A percentile compares a stretch with the other conserved stretches of the same genome.
Conservation (phyloP, 2,888 invertebrate genomes). For the Lycocerus yunnanus region DNA sequence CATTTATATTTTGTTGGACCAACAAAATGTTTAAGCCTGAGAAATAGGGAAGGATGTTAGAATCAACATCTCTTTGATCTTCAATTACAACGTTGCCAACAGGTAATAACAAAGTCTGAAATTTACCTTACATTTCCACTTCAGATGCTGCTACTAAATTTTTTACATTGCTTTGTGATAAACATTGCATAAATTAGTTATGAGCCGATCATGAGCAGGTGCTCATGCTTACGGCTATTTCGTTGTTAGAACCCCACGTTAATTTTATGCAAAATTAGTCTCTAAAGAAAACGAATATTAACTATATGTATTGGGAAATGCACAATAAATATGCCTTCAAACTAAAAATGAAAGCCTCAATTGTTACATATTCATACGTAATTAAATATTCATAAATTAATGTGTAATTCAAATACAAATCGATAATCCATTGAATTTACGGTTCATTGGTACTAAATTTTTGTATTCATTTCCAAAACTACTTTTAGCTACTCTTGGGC, state of each 20-base stretch:
- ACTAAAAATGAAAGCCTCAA: background rate
- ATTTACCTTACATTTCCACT: slow-evolving; percentile 22
- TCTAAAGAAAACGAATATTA: background rate
- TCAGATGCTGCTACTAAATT: slow-evolving; percentile 22
- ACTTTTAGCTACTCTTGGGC: background rate
- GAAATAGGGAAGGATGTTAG: slow-evolving; percentile 8
- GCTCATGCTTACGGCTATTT: slow-evolving; percentile 24
- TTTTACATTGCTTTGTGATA: slow-evolving; percentile 30
- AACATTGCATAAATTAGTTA: slow-evolving; percentile 33
- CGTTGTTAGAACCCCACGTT: background rate
- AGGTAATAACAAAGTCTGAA: slow-evolving; percentile 23
- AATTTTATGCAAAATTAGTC: background rate
- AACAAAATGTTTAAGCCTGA: slow-evolving; percentile 12
- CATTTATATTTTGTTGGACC: slow-evolving; percentile 25
- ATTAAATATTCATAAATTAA: background rate
- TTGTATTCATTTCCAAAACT: background rate
- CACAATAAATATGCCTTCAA: background rate
- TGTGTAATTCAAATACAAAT: background rate
- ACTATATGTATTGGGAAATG: background rate
- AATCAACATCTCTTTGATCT: slow-evolving; percentile 30
- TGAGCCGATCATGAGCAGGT: slow-evolving; percentile 30
- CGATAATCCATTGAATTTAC: background rate
- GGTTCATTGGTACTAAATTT: background rate
- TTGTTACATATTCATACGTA: background rate
- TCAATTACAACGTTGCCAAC: slow-evolving; percentile 31